These are phyloP conservation scores for Telmatherina bonti DNA, from an alignment of 2,797 vertebrate species.

Conservation along the genomic window DNA sequence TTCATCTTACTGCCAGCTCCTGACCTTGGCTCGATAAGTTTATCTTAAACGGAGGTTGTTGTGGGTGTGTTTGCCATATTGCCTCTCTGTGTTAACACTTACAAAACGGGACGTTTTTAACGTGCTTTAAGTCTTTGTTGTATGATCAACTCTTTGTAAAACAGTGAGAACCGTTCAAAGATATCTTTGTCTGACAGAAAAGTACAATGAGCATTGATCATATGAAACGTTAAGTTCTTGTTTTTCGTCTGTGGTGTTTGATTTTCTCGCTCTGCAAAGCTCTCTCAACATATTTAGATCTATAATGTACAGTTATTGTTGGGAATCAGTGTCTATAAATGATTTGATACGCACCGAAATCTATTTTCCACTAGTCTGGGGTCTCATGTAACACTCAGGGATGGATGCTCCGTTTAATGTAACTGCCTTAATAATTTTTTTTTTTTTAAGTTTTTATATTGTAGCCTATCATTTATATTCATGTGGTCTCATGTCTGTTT, in stretches of 20 bases:
- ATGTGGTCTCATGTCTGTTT: slow-evolving; percentile 22
- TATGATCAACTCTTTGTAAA: slow-evolving; percentile 10
- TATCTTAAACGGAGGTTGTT: neutral
- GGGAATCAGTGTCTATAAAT: neutral
- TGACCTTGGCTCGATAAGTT: neutral
- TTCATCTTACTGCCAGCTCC: neutral
- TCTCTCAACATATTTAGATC: neutral
- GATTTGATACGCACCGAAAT: neutral
- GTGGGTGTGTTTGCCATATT: neutral
- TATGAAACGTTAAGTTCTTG: neutral
- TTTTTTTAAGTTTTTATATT: slow-evolving; percentile 21
- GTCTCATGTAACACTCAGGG: slow-evolving; percentile 29
- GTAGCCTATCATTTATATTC: slow-evolving; percentile 3
- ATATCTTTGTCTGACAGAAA: neutral
- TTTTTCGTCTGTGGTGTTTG: neutral
- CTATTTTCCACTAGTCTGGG: neutral
- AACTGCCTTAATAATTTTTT: slow-evolving; percentile 11
- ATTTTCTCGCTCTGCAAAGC: neutral
- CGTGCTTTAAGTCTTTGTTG: neutral
- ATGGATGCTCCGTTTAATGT: slow-evolving; percentile 1
- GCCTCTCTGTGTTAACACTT: neutral
- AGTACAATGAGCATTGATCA: neutral
- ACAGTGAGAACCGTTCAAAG: slow-evolving; percentile 15
- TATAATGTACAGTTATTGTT: slow-evolving; percentile 21
- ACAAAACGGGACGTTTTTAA: neutral